Conservation (phyloP, 2,888 invertebrate genomes). For the Aleiodes leptofemur region DNA sequence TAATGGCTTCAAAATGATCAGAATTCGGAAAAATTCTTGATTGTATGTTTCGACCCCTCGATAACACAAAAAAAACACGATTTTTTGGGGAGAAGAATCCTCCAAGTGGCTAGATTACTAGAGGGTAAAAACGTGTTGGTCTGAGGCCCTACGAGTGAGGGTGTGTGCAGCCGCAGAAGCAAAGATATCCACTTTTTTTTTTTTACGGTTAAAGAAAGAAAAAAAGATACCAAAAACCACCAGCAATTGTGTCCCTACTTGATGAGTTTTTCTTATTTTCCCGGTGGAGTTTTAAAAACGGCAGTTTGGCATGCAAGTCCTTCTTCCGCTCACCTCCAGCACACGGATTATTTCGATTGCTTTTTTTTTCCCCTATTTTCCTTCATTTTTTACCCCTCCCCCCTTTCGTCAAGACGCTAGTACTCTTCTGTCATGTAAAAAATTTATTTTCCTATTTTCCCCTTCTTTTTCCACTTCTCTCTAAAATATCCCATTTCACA, state of each 20-base stretch:
- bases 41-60: not conserved
- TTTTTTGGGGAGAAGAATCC: conserved; percentile 4
- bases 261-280: conserved; percentile 70
- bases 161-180: conserved; percentile 38
- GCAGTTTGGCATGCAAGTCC: conserved; percentile 66
- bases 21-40: conserved; percentile 3
- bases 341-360: conserved; percentile 50
- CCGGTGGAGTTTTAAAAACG: conserved; percentile 68
- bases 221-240: conserved; percentile 16
- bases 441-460: conserved; percentile 16
- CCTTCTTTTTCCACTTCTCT: not conserved
- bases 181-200: not conserved
- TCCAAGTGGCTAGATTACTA: conserved; percentile 50
- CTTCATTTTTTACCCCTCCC: conserved; percentile 27
- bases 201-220: not conserved
- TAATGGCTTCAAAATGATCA: not conserved
- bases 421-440: conserved; percentile 27
- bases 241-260: conserved; percentile 66
- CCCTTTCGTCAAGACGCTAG: conserved; percentile 19
- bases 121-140: conserved; percentile 35
- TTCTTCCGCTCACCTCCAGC: conserved; percentile 30
- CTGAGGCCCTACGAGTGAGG: conserved; percentile 58
- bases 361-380: conserved; percentile 36
- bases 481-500: conserved; percentile 28
- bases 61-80: too few species aligned